A percentile compares a stretch with the other conserved stretches of the same genome.
Conservation (phyloP, 2,797 vertebrate species). For the Paratrypauchen microcephalus region DNA sequence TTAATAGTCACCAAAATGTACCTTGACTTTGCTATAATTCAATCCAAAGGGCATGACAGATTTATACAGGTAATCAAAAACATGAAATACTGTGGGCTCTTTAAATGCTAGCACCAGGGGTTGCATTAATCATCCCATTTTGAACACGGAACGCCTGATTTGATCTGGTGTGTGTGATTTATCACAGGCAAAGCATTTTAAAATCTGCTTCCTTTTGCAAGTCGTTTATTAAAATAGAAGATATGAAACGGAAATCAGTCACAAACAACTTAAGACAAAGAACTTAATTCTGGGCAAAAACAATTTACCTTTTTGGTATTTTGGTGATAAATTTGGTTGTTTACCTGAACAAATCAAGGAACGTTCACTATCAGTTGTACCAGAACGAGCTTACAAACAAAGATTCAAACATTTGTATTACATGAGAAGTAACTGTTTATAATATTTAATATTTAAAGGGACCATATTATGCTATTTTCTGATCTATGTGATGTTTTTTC, state of each 20-base stretch:
- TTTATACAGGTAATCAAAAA: slow-evolving; percentile 53
- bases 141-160: slow-evolving; percentile 27
- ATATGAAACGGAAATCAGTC: slow-evolving; percentile 17
- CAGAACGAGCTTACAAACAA: neutral
- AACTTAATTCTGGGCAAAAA: neutral
- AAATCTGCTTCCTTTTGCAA: slow-evolving; percentile 30
- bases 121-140: slow-evolving; percentile 47
- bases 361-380: neutral
- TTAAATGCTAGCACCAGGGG: slow-evolving; percentile 33
- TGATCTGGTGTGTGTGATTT: slow-evolving; percentile 50
- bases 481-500: too few species aligned
- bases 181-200: slow-evolving; percentile 28
- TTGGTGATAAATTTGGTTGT: neutral
- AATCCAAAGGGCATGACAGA: slow-evolving; percentile 52
- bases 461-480: too few species aligned
- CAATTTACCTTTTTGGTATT: neutral
- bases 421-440: too few species aligned
- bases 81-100: slow-evolving; percentile 35
- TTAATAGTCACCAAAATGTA: slow-evolving; percentile 60
- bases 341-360: neutral
- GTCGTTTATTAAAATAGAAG: slow-evolving; percentile 20
- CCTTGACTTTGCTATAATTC: slow-evolving; percentile 70
- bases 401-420: neutral
- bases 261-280: slow-evolving; percentile 16
- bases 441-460: too few species aligned